Evolutionary conservation across 2,797 vertebrate genomes (phyloP), one percentile per base, ranked within the genome.

Genomic region (Amblyopsis hoosieri): DNA sequence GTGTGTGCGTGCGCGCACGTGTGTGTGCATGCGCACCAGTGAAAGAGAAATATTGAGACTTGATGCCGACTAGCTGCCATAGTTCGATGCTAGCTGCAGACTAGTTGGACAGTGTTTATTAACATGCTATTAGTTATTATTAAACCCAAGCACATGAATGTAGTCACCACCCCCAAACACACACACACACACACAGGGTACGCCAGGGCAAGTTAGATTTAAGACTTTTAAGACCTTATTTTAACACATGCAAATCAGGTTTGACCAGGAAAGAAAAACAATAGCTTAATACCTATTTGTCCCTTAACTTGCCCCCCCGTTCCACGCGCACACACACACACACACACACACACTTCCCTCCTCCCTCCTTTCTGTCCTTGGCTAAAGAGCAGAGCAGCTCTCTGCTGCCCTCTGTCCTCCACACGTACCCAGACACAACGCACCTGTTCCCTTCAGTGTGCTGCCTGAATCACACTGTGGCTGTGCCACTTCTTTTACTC

Each of bases 51-150:
- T 19, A 47, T 33, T 12, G 23, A 23, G 23, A 23, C 23, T 23
- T 23, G 23, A 23, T 23, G 23, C 23, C 3, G 23, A 23, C 23
- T 23, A 23, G 23, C 23, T 23, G 23, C 23, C 23, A 23, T 23
- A 23, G 23, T 23, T 23, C 0, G 3, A 23, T 23, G 23, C 23
- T 23, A 23, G 23, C 23, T 3, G 23, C 23, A 23, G 3, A 23
- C 57, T 60, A 63, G 80, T 54, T 70, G 57, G 62, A 56, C 54
- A 12, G 53, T 19, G 31, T 77, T 74, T 61, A 85, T 89, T 90
- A 89, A 88, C 82, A 91, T 90, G 90, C 82, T 71, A 76, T 76
- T 62, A 60, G 42, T 23, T 23, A 23, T 23, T 70, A 63, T 78
- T 54, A 74, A 67, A 73, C 56, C 66, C 56, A 49, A 47, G 23